Evolutionary conservation across 2,113 vertebrate species (phyloP).

Genomic region (Oenanthe melanoleuca): DNA sequence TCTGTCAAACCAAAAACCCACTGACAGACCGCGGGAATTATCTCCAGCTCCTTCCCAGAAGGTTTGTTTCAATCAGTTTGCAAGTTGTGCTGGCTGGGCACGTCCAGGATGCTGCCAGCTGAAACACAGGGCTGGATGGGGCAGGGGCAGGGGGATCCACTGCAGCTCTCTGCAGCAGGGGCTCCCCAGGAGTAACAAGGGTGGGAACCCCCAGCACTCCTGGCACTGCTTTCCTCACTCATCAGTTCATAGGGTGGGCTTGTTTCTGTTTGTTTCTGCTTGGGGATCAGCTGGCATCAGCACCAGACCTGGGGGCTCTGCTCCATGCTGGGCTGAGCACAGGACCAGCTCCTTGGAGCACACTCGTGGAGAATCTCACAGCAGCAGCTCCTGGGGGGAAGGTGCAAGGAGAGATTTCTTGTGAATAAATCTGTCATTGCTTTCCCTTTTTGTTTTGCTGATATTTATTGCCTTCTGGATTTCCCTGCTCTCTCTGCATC

Average conservation of each 20-base stretch:
- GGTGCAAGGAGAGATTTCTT: not conserved
- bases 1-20: not conserved
- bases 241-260: accelerated
- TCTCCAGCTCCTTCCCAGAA: not conserved
- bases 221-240: not conserved
- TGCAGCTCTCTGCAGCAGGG: accelerated
- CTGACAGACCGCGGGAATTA: not conserved
- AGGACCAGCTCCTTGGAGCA: not conserved
- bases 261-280: not conserved
- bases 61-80: not conserved
- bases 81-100: not conserved
- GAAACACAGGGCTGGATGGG: accelerated
- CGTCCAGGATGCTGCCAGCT: accelerated
- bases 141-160: not conserved
- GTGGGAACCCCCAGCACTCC: not conserved
- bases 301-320: accelerated
- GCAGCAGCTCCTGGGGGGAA: not conserved
- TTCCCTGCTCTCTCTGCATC: not conserved
- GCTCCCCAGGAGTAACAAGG: not conserved
- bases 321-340: accelerated
- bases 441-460: not conserved
- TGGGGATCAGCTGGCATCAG: not conserved
- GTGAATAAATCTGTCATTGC: not conserved
- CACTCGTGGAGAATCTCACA: not conserved
- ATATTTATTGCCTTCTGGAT: not conserved